These are phyloP conservation scores for Scaptomyza pallida DNA, from an alignment of 1,140 invertebrate genomes.

Conservation along the genomic window DNA sequence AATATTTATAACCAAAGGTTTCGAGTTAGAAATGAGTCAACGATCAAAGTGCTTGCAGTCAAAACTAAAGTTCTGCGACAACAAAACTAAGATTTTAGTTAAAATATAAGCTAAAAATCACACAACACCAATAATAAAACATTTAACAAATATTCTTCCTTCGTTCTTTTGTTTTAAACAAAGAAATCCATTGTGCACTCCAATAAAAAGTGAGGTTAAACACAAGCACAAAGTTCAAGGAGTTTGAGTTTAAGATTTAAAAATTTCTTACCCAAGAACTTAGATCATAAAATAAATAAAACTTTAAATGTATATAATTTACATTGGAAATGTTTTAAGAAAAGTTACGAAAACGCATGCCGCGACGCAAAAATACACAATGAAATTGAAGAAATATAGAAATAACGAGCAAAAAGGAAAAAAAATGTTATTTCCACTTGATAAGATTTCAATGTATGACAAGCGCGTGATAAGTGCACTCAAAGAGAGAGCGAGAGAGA, in stretches of 20 bases:
- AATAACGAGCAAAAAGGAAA: conserved; percentile 32
- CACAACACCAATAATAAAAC: not conserved
- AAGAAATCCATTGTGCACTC: not conserved
- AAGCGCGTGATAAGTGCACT: conserved; percentile 35
- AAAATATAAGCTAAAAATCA: too few relatives aligned
- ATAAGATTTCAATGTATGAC: conserved; percentile 47
- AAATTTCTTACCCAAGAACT: conserved; percentile 9
- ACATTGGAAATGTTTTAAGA: not conserved
- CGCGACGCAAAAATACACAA: conserved; percentile 31
- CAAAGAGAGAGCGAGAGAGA: not conserved
- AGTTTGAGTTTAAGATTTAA: not conserved
- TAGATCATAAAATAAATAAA: not conserved
- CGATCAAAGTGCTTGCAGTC: not conserved
- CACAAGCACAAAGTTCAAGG: not conserved
- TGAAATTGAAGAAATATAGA: conserved; percentile 29
- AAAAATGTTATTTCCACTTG: conserved; percentile 15
- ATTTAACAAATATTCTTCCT: not conserved
- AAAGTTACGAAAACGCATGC: conserved; percentile 1
- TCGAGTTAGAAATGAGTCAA: conserved; percentile 11
- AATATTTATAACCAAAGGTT: not conserved
- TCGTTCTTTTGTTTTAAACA: conserved; percentile 15
- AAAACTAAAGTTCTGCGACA: not conserved
- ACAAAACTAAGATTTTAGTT: too few relatives aligned
- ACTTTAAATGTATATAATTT: not conserved
- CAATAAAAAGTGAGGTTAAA: conserved; percentile 35